Conservation (phyloP, 2,113 vertebrate genomes). For the Trematomus loennbergii region DNA sequence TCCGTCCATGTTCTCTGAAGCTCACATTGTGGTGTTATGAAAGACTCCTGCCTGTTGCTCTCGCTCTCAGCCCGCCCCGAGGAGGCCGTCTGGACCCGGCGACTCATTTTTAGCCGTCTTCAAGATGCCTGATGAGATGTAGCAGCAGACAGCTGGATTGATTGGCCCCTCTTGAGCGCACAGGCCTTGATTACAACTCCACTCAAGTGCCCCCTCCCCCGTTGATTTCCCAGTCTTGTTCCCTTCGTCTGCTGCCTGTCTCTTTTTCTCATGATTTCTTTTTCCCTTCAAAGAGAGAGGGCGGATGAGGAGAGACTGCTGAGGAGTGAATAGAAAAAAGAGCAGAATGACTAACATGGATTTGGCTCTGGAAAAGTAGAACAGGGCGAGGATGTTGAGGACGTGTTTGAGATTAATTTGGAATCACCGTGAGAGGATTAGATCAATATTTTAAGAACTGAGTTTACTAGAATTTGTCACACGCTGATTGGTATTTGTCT, state of each 20-base stretch:
- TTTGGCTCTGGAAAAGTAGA: slow-evolving; percentile 36
- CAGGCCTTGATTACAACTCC: slow-evolving; percentile 75
- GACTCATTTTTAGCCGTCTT: slow-evolving; percentile 60
- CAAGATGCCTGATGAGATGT: slow-evolving; percentile 73
- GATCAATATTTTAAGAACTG: slow-evolving; percentile 61
- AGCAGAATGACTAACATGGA: slow-evolving; percentile 48
- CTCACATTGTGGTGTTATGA: slow-evolving; percentile 36
- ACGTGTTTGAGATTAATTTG: slow-evolving; percentile 42
- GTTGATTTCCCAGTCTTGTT: slow-evolving; percentile 28
- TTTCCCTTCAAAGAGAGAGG: slow-evolving; percentile 32
- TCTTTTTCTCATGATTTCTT: slow-evolving; percentile 52
- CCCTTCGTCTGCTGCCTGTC: slow-evolving; percentile 25
- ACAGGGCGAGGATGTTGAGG: slow-evolving; percentile 21
- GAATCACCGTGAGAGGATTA: slow-evolving; percentile 34
- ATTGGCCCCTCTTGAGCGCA: slow-evolving; percentile 74
- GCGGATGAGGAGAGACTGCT: slow-evolving; percentile 29
- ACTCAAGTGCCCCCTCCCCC: slow-evolving; percentile 52
- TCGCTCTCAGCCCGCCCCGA: slow-evolving; percentile 15
- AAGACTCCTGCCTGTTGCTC: slow-evolving; percentile 23
- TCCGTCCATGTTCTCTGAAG: not conserved
- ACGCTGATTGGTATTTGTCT: not conserved
- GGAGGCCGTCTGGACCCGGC: slow-evolving; percentile 54
- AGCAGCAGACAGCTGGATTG: slow-evolving; percentile 71
- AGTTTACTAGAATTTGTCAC: slow-evolving; percentile 22
- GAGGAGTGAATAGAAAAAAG: slow-evolving; percentile 35